A percentile compares a stretch with the other conserved stretches of the same genome.
These are phyloP conservation scores for Cerastoderma edule DNA, from an alignment of 2,888 invertebrate genomes.

Conservation along the genomic window DNA sequence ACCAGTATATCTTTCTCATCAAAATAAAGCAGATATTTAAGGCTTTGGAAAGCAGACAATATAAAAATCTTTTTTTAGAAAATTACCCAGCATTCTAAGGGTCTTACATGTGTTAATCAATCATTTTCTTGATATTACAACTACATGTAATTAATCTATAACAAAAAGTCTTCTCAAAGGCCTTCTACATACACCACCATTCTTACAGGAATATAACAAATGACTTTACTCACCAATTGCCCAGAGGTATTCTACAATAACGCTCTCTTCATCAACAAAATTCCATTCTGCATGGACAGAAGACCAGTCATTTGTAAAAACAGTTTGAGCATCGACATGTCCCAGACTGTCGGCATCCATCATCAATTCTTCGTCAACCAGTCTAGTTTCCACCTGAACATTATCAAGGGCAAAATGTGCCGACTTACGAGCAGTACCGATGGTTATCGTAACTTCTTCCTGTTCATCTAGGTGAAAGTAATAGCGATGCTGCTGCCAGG, in stretches of 20 bases:
- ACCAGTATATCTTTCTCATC: too few relatives aligned
- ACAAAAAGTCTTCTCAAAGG: too few relatives aligned
- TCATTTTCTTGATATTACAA: too few relatives aligned
- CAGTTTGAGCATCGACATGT: conserved; percentile 38
- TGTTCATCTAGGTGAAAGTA: conserved; percentile 14
- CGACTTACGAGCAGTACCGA: neutral
- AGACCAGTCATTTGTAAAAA: conserved; percentile 52
- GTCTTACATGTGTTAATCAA: too few relatives aligned
- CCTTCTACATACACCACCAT: too few relatives aligned
- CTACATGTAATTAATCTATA: too few relatives aligned
- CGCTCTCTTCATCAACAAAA: conserved; percentile 39
- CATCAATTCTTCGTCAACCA: neutral
- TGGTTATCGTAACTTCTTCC: conserved; percentile 8
- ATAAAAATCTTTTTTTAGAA: too few relatives aligned
- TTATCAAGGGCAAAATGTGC: conserved; percentile 40
- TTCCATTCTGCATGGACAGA: conserved; percentile 52
- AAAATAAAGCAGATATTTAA: too few relatives aligned
- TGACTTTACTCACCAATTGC: conserved; percentile 52
- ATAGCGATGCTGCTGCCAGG: conserved; percentile 51
- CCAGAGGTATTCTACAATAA: conserved; percentile 49
- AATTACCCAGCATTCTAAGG: too few relatives aligned
- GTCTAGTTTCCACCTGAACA: conserved; percentile 25
- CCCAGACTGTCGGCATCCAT: neutral
- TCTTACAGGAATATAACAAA: neutral
- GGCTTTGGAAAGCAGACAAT: too few relatives aligned